These are phyloP conservation scores for Lapara coniferarum DNA, from an alignment of 2,888 invertebrate genomes.

Conservation along the genomic window DNA sequence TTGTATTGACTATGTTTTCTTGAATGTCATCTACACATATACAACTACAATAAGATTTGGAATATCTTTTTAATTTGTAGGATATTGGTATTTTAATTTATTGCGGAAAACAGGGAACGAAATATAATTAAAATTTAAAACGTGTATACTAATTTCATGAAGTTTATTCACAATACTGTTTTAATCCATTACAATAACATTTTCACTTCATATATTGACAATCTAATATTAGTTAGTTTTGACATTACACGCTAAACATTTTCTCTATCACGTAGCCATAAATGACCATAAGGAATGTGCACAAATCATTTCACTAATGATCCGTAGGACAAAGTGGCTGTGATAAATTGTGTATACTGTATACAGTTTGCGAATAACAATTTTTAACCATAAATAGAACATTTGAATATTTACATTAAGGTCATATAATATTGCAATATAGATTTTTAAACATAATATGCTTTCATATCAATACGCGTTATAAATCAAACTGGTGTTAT, in stretches of 20 bases:
- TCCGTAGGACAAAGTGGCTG: slow-evolving; percentile 20
- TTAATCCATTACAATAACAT: slow-evolving; percentile 40
- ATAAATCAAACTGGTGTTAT: slow-evolving; percentile 16
- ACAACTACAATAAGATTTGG: no score
- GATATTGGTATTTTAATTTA: no score
- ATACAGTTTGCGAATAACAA: slow-evolving; percentile 31
- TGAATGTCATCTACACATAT: no score
- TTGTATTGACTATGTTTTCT: no score
- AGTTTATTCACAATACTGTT: slow-evolving; percentile 73
- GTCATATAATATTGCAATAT: slow-evolving; percentile 25
- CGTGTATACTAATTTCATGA: slow-evolving; percentile 45
- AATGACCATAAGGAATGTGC: slow-evolving; percentile 51
- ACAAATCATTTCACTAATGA: slow-evolving; percentile 29
- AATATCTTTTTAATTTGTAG: no score
- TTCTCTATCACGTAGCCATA: slow-evolving; percentile 32
- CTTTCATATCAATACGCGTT: slow-evolving; percentile 17
- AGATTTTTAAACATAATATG: slow-evolving; percentile 8
- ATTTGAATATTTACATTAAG: slow-evolving; percentile 34
- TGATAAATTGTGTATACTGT: slow-evolving; percentile 21
- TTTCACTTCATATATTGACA: slow-evolving; percentile 9
- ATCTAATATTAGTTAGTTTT: slow-evolving; percentile 4
- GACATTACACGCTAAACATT: slow-evolving; percentile 25
- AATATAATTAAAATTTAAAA: slow-evolving; percentile 22
- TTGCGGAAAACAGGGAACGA: no score
- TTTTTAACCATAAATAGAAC: slow-evolving; percentile 29